These are phyloP conservation scores for Kuschelorhynchus macadamiae DNA, from an alignment of 2,888 invertebrate genomes.

Conservation along the genomic window DNA sequence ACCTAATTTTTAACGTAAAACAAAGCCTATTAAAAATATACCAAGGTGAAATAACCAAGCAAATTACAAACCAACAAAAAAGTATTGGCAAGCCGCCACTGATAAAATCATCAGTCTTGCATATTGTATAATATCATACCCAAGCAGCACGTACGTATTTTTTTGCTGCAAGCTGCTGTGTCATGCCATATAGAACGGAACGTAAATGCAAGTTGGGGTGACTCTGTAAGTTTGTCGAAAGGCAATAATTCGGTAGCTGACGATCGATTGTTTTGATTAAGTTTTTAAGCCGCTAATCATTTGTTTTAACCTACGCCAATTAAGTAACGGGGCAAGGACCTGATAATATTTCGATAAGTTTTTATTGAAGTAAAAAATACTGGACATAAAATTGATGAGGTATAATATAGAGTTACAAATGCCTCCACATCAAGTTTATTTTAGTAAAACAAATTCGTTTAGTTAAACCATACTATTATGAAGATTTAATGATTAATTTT, in stretches of 20 bases:
- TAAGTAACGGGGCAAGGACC: no score
- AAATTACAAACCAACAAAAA: neutral
- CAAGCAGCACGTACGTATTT: constrained; percentile 19
- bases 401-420: no score
- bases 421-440: no score
- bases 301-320: constrained; percentile 10
- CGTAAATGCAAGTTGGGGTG: constrained; percentile 32
- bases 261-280: constrained; percentile 43
- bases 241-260: constrained; percentile 40
- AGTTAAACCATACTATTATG: no score
- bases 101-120: constrained; percentile 23
- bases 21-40: no score
- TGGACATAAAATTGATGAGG: no score
- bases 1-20: no score
- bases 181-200: constrained; percentile 23
- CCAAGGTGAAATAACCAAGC: no score
- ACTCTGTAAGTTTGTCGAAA: constrained; percentile 7
- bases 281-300: constrained; percentile 29
- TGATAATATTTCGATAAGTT: no score
- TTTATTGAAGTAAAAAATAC: no score
- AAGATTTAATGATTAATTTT: no score
- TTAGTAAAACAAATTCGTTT: no score
- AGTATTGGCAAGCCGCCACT: constrained; percentile 10
- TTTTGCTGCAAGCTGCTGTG: constrained; percentile 24
- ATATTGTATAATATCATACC: constrained; percentile 21